These are phyloP conservation scores for Oryzias melastigma DNA, from an alignment of 2,113 vertebrate species.

Conservation along the genomic window DNA sequence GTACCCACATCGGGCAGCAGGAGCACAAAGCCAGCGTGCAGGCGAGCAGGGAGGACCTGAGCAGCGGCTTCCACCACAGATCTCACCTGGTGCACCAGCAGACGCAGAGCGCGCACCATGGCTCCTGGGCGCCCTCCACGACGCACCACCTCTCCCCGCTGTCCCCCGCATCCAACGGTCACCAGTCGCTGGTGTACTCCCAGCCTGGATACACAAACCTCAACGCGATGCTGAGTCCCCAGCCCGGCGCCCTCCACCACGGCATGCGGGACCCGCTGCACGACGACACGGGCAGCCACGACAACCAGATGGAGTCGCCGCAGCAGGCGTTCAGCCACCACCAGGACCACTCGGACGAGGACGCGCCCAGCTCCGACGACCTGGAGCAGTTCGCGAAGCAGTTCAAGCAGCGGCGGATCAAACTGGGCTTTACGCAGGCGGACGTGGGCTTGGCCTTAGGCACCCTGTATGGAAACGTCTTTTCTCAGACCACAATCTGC, in stretches of 20 bases:
- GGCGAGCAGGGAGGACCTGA: slow-evolving; percentile 83
- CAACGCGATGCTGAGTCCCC: slow-evolving; percentile 87
- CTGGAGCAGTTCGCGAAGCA: slow-evolving; percentile 99
- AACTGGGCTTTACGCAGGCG: slow-evolving; percentile 98
- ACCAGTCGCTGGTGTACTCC: slow-evolving; percentile 90
- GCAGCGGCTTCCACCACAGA: slow-evolving; percentile 86
- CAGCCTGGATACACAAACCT: slow-evolving; percentile 89
- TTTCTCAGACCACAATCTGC: slow-evolving; percentile 99
- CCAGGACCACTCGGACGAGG: slow-evolving; percentile 94
- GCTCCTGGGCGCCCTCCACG: slow-evolving; percentile 86
- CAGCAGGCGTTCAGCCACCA: slow-evolving; percentile 88
- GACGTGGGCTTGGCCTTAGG: slow-evolving; percentile 96
- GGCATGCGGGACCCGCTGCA: slow-evolving; percentile 88
- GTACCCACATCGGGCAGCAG: slow-evolving; percentile 84
- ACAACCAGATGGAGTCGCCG: slow-evolving; percentile 83
- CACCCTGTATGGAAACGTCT: slow-evolving; percentile 97
- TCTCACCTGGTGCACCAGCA: slow-evolving; percentile 90
- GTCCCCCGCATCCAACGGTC: slow-evolving; percentile 87
- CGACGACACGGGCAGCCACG: slow-evolving; percentile 82
- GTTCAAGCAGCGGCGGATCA: slow-evolving; percentile 98
- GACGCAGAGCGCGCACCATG: slow-evolving; percentile 82
- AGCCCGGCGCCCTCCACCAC: slow-evolving; percentile 84
- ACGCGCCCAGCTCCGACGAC: slow-evolving; percentile 97
- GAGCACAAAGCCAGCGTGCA: slow-evolving; percentile 86
- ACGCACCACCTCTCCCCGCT: slow-evolving; percentile 90